phyloP scores from a whole-genome alignment of 1,140 invertebrate genomes.

The Drosophila sturtevanti region DNA sequence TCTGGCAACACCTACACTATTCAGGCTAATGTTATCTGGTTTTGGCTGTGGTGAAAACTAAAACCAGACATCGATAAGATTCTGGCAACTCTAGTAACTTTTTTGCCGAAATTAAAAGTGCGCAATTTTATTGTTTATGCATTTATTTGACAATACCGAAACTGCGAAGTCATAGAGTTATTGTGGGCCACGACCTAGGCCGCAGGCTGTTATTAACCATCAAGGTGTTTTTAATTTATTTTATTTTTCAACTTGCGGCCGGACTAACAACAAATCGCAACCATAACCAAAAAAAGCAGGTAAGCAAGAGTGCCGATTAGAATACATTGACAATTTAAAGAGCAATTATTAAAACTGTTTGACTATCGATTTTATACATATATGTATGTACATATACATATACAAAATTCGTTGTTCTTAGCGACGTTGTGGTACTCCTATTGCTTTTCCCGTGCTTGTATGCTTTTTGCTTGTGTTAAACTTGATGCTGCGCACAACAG shows the following conservation, averaged over 20 bases:
- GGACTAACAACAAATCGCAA: neutral
- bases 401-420: neutral
- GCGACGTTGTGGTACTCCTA: neutral
- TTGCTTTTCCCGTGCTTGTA: neutral
- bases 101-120: slow-evolving; percentile 1
- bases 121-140: slow-evolving; percentile 4
- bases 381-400: neutral
- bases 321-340: neutral
- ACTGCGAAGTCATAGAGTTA: neutral
- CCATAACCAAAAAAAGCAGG: slow-evolving; percentile 3
- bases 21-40: no score
- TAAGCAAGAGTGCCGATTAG: neutral
- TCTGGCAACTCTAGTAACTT: neutral
- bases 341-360: neutral
- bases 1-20: no score
- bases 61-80: neutral
- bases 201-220: neutral
- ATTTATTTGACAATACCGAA: neutral
- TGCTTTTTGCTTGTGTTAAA: slow-evolving; percentile 34
- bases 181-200: neutral
- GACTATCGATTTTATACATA: no score
- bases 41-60: no score
- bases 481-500: slow-evolving; percentile 70
- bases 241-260: neutral
- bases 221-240: neutral